Evolutionary conservation across 1,140 invertebrate genomes (phyloP).

Genomic region (Mactra quadrangularis): DNA sequence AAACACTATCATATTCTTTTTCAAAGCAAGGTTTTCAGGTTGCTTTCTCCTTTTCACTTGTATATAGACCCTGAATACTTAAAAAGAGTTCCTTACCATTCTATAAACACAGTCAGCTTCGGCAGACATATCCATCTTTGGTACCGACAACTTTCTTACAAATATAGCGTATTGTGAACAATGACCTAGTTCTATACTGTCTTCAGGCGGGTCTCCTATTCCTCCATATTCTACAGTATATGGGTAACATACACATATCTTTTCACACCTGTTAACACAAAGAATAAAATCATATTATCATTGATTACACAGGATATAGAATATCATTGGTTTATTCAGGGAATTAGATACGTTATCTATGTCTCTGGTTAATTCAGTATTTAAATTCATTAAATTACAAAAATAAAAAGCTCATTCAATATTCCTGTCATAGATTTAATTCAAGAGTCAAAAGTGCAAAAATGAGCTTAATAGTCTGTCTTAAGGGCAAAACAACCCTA

Average conservation of each 20-base stretch:
- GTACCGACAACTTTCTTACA: slow-evolving; percentile 20
- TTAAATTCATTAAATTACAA: too few relatives aligned
- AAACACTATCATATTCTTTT: too few relatives aligned
- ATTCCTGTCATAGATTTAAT: too few relatives aligned
- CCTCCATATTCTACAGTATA: slow-evolving; percentile 77
- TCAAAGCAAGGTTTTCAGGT: neutral
- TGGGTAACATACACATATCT: slow-evolving; percentile 63
- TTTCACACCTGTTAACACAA: slow-evolving; percentile 73
- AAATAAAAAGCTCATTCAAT: too few relatives aligned
- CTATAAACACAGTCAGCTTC: neutral
- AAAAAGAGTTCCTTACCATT: slow-evolving; percentile 29
- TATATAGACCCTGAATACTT: neutral
- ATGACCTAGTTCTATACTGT: slow-evolving; percentile 66
- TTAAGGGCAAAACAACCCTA: too few relatives aligned
- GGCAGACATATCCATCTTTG: neutral
- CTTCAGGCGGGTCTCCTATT: slow-evolving; percentile 75
- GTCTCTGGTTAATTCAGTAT: too few relatives aligned
- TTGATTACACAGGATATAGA: neutral
- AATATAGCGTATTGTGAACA: slow-evolving; percentile 81
- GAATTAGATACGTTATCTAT: too few relatives aligned
- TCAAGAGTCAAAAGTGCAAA: too few relatives aligned
- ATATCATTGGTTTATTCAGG: too few relatives aligned
- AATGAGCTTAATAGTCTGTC: too few relatives aligned
- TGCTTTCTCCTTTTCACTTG: neutral
- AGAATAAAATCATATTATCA: neutral